Evolutionary conservation across 2,797 vertebrate species (phyloP).

Genomic region (Poecilia gillii): DNA sequence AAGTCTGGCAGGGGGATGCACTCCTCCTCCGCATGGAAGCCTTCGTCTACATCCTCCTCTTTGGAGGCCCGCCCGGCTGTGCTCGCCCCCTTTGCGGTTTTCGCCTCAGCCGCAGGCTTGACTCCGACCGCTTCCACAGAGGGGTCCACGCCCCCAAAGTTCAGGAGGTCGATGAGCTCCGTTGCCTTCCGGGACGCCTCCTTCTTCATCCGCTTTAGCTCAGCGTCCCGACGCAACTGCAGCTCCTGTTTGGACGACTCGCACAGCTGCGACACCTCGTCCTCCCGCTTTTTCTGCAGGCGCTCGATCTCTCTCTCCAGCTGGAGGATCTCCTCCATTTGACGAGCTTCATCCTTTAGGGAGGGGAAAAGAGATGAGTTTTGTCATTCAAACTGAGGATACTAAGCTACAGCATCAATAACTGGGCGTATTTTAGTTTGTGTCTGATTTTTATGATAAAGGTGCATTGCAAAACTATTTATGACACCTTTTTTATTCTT

Average conservation of each 20-base stretch:
- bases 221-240: slow-evolving; percentile 86
- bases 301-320: slow-evolving; percentile 92
- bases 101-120: slow-evolving; percentile 50
- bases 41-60: slow-evolving; percentile 88
- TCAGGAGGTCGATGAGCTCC: slow-evolving; percentile 88
- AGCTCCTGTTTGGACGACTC: slow-evolving; percentile 88
- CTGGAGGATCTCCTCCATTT: slow-evolving; percentile 93
- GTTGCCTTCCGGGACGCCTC: slow-evolving; percentile 90
- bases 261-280: slow-evolving; percentile 88
- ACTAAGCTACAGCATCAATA: not conserved
- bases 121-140: slow-evolving; percentile 34
- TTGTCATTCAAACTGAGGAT: not conserved
- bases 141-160: slow-evolving; percentile 85
- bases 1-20: slow-evolving; percentile 82
- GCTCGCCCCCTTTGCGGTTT: slow-evolving; percentile 37
- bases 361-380: not conserved
- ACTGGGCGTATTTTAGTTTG: not conserved
- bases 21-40: slow-evolving; percentile 89
- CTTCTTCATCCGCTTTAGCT: slow-evolving; percentile 90
- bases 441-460: not conserved
- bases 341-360: slow-evolving; percentile 80
- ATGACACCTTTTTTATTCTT: no score
- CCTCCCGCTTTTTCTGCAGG: slow-evolving; percentile 88
- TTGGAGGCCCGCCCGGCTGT: slow-evolving; percentile 49
- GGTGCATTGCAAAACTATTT: not conserved